Base-by-base conservation (phyloP, 2,113 vertebrate species). In the Halcyon malimbica region DNA sequence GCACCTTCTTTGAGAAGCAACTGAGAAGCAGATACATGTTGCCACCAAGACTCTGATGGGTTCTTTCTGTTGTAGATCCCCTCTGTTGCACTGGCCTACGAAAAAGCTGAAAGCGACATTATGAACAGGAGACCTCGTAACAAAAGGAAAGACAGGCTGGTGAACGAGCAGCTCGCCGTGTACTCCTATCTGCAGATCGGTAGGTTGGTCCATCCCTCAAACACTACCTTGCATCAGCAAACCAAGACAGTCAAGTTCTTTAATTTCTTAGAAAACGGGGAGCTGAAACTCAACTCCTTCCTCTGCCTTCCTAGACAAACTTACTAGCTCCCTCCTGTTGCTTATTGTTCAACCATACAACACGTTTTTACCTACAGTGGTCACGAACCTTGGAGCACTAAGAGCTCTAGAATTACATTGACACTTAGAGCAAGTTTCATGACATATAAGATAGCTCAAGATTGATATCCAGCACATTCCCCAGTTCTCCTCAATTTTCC, bases 171-270 rank as follows among this genome's bases (percentile, higher is more conserved):
- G 57, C 97, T 98, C 3, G 98, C 98, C 1, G 14, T 98, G 0
- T 98, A 98, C 86, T 98, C 98, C 77, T 98, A 98, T 50, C 89
- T 98, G 59, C 98, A 98, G 89, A 98, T 98, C 0, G 98, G 98
- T 98, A 85, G 0, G 97, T 83, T 26, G 60, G 21, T 64, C 31
- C 33, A 5, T n/a, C 74, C 15, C 70, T n/a, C 16, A 39, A 46
- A 29, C 10, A 0, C 20, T 7, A 4, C 1, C 31, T 13, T 2
- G 4, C 3, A 24, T 2, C 37, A 41, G 25, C 24, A 65, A 15
- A 65, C 18, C 33, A 17, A 31, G 10, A 16, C 33, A 69, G 6
- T 7, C 16, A 2, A 62, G 17, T 0, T 24, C 21, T 33, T 33
- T 18, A 0, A 6, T 11, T 31, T 46, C 37, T 57, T 41, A 29